Evolutionary conservation across 2,113 vertebrate genomes (phyloP).

Genomic region (Piaya cayana): DNA sequence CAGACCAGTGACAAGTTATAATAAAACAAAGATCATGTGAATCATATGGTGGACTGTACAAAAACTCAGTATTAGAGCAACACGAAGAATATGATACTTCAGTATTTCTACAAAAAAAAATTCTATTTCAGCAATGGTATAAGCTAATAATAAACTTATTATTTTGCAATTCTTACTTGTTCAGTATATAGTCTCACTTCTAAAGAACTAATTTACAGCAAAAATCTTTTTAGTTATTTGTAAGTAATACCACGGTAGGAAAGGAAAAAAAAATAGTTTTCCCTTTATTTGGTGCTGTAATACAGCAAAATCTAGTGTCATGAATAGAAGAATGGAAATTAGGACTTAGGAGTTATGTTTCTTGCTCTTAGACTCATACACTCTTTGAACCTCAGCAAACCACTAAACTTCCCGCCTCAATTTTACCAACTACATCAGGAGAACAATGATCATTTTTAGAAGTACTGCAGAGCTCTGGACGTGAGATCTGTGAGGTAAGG

Average conservation of each 20-base stretch:
- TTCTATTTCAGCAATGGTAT: not conserved
- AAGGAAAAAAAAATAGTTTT: not conserved
- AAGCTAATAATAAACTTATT: not conserved
- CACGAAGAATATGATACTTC: not conserved
- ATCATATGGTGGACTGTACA: not conserved
- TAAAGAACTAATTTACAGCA: constrained; percentile 12
- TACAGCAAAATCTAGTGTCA: not conserved
- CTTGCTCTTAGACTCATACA: not conserved
- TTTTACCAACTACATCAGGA: rapidly evolving
- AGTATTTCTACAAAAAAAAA: not conserved
- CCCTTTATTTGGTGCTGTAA: not conserved
- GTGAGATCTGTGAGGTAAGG: not conserved
- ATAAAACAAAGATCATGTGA: not conserved
- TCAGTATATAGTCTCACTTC: not conserved
- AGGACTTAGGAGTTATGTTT: not conserved
- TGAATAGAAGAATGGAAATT: not conserved
- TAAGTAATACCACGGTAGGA: not conserved
- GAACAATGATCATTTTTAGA: not conserved
- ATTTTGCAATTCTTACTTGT: not conserved
- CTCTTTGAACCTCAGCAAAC: not conserved
- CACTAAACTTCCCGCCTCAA: not conserved
- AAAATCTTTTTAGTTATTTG: not conserved
- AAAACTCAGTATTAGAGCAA: not conserved
- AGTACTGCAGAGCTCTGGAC: not conserved
- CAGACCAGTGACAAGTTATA: not conserved